Base-by-base conservation (phyloP, 2,888 invertebrate genomes). In the Dynastes hyllus region DNA sequence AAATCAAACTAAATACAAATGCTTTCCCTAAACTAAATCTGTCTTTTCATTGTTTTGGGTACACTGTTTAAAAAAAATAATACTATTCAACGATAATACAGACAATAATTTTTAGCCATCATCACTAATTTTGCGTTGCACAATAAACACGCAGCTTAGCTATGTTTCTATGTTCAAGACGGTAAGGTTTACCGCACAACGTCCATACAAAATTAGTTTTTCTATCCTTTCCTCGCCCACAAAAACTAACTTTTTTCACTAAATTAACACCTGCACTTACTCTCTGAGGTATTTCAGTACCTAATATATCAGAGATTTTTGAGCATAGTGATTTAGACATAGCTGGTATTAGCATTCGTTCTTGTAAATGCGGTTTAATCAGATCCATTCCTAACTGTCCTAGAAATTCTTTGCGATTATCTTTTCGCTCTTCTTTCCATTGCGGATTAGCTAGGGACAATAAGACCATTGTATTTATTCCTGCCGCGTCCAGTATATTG, bases 401-500 rank as follows among this genome's bases (percentile, higher is more conserved):
- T 51, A 51, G 6, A 51, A 51, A 51, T 8, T 37, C 6, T 22
- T 22, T 22, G 22, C 22, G 22, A 22, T 22, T 22, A 22, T 22
- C 0, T 22, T 22, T 37, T 37, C 69, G 63, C 22, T 69, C 6
- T 5, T 37, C 6, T 37, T 6, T 6, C 6, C 3, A 77, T 79
- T 77, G 71, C 40, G n/a, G 22, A 22, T 22, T 22, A 22, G 0
- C 22, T 22, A 79, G 79, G 32, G 73, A 80, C 69, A 80, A 77
- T 45, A 80, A 78, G 55, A 75, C 75, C 50, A 77, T 73, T 65
- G 80, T 76, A 58, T 80, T 77, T 75, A 80, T 77, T 65, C 75
- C 67, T 75, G 75, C 78, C 58, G 77, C 71, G 78, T 80, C 80
- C 73, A 80, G 76, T n/a, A 77, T 77, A 77, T 69, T 75, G 78